A percentile compares a stretch with the other conserved stretches of the same genome.
Conservation (phyloP, 92 coral and sea anemone species). For the Umimayanthus kanabou region DNA sequence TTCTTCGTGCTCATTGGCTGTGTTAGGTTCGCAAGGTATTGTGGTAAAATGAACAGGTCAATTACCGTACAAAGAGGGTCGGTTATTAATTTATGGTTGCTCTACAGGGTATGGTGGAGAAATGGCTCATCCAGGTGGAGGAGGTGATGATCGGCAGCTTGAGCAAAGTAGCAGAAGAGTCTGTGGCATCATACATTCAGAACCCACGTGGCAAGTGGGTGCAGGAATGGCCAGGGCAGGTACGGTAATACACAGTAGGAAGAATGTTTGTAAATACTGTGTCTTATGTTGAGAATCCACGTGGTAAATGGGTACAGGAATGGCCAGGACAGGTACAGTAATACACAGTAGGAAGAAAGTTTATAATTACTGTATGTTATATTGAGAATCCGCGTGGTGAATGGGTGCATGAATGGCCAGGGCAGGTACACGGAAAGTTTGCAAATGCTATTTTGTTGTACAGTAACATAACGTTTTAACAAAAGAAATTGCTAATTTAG, state of each 20-base stretch:
- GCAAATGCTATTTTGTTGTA: no score
- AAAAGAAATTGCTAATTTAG: no score
- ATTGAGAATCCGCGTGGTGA: no score
- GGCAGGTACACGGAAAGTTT: constrained; percentile 67
- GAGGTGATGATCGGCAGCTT: constrained; percentile 94
- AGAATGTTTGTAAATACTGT: not conserved
- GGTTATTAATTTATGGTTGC: not conserved
- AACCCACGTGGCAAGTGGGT: constrained; percentile 97
- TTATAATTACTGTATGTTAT: no score
- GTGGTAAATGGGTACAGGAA: constrained; percentile 96
- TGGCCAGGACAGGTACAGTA: no score
- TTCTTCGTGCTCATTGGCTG: no score
- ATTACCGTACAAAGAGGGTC: not conserved
- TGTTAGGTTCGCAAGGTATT: no score
- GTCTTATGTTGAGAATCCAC: constrained; percentile 77
- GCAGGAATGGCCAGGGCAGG: constrained; percentile 99
- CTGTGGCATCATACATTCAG: constrained; percentile 80
- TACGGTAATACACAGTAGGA: constrained; percentile 12
- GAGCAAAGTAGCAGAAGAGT: constrained; percentile 87
- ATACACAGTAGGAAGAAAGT: no score
- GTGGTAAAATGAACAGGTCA: no score
- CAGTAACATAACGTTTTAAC: no score
- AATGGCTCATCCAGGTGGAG: constrained; percentile 98
- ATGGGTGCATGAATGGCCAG: constrained; percentile 73
- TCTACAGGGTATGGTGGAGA: constrained; percentile 96